Conservation (phyloP, 2,113 vertebrate genomes). For the Datnioides undecimradiatus region DNA sequence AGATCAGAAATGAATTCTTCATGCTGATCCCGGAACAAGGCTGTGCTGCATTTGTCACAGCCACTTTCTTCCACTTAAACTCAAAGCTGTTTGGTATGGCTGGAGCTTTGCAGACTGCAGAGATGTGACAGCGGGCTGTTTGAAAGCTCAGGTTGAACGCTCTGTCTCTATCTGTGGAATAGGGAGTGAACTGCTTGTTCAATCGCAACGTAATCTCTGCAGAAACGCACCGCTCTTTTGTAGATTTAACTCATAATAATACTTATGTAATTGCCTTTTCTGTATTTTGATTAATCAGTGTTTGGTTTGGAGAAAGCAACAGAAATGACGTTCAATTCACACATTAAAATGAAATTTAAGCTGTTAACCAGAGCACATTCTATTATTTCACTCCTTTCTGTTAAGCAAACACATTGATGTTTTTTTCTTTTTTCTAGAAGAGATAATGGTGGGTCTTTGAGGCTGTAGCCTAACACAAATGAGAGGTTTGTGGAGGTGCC, state of each 20-base stretch:
- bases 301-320: not conserved
- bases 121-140: constrained; percentile 68
- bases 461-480: constrained; percentile 62
- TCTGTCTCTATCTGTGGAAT: constrained; percentile 42
- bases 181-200: constrained; percentile 18
- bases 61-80: constrained; percentile 78
- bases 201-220: constrained; percentile 34
- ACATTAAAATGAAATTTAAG: not conserved
- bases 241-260: constrained; percentile 29
- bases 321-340: not conserved
- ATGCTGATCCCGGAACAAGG: constrained; percentile 79
- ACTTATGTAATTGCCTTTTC: not conserved
- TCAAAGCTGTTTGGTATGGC: constrained; percentile 75
- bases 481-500: constrained; percentile 70
- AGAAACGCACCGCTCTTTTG: not conserved
- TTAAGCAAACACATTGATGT: not conserved
- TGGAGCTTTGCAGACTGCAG: constrained; percentile 64
- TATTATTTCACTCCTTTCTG: not conserved
- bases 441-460: constrained; percentile 58
- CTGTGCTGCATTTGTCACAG: constrained; percentile 80
- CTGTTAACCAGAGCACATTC: not conserved
- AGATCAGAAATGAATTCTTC: constrained; percentile 81
- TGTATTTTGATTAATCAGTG: not conserved
- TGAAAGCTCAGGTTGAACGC: constrained; percentile 38
- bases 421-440: not conserved